Evolutionary conservation across 2,113 vertebrate genomes (phyloP).

Genomic region (Pygoscelis adeliae): DNA sequence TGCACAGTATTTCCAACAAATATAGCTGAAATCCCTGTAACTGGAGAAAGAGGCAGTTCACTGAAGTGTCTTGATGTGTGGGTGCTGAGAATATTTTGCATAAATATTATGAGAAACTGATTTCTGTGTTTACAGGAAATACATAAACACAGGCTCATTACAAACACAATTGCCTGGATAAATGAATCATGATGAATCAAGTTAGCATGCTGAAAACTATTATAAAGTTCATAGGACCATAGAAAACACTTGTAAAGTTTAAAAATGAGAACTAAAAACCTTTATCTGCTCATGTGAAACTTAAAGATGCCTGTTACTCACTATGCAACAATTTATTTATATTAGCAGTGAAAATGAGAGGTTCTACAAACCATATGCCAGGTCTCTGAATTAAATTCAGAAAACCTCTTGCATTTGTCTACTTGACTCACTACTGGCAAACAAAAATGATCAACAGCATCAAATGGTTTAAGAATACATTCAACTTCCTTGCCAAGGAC

Average conservation of each 20-base stretch:
- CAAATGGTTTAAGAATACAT: not conserved
- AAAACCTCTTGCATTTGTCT: not conserved
- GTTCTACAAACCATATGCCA: not conserved
- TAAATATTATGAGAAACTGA: conserved; percentile 2
- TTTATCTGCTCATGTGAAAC: not conserved
- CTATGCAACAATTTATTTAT: not conserved
- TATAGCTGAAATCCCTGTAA: not conserved
- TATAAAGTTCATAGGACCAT: not conserved
- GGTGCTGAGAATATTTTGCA: not conserved
- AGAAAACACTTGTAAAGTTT: not conserved
- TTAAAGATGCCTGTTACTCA: not conserved
- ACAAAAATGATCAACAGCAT: not conserved
- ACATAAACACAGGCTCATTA: conserved; percentile 18
- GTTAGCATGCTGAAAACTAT: not conserved
- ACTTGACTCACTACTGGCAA: not conserved
- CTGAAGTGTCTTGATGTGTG: not conserved
- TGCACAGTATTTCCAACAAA: not conserved
- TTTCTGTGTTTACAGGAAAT: conserved; percentile 18
- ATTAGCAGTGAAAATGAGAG: not conserved
- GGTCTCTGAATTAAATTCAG: not conserved
- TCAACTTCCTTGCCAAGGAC: not conserved
- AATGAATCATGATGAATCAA: conserved; percentile 13
- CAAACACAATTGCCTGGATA: conserved; percentile 11
- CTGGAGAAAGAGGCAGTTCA: not conserved
- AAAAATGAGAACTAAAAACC: not conserved